Evolutionary conservation across 2,888 invertebrate species (phyloP), one percentile per base, ranked within the genome.

Genomic region (Odontomyia ornata): DNA sequence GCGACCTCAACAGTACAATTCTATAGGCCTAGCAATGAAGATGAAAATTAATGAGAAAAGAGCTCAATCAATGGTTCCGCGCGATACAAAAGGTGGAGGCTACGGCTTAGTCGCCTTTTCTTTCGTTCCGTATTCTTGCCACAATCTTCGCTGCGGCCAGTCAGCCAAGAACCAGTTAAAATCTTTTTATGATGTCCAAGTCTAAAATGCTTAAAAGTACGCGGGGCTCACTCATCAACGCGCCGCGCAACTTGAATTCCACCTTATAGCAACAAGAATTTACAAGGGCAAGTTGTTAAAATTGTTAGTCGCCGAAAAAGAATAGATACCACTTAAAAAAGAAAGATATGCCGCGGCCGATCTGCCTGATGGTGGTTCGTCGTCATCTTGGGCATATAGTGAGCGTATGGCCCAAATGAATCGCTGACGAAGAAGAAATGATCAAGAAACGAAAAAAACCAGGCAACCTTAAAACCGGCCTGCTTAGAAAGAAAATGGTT

Each of bases 401-500:
- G 15, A 52, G 13, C 52, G 7, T n/a, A 52, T 9, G 15, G 52
- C 52, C 7, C 15, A 18, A 52, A 52, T n/a, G 52, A 21, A 60
- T 7, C 60, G 25, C 7, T 23, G 18, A 3, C 25, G 2, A 30
- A 30, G 15, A 64, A 43, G 21, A 67, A 67, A 23, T 18, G 60
- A 60, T 60, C 0, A 1, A 23, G 9, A 23, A 18, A 60, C 21
- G 25, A 23, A 60, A 60, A 23, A 60, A 23, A 73, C 47, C 47
- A n/a, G 36, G 9, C 36, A 36, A 36, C 9, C 36, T 36, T 47
- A 36, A 73, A 73, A 28, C 73, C 73, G 73, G 60, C 73, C 73
- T 57, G 73, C 57, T 52, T 72, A 52, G 72, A 72, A 52, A 28
- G 28, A 57, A 72, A 60, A 73, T 73, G 73, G 25, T 57, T 69